These are phyloP conservation scores for Leptopilina myrica DNA, from an alignment of 2,888 invertebrate species.

Conservation along the genomic window DNA sequence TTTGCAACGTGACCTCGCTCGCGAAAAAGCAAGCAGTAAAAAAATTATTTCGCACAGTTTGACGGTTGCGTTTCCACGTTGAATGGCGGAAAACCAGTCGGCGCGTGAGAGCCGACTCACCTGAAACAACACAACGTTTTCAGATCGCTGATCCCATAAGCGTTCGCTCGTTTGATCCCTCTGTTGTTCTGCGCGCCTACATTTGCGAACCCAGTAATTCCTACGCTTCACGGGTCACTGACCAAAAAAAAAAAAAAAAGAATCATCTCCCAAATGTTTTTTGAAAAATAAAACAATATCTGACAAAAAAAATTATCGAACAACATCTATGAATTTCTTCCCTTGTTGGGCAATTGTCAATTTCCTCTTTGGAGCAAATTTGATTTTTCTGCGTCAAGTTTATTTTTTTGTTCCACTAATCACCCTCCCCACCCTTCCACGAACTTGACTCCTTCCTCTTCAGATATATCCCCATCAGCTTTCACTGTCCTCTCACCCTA, in stretches of 20 bases:
- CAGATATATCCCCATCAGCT: slow-evolving; percentile 50
- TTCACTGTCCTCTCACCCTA: slow-evolving; percentile 55
- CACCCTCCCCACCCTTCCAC: slow-evolving; percentile 64
- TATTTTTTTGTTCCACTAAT: slow-evolving; percentile 72
- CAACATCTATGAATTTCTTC: slow-evolving; percentile 50
- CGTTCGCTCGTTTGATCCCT: slow-evolving; percentile 73
- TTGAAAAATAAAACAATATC: no score
- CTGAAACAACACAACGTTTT: slow-evolving; percentile 76
- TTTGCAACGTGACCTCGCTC: slow-evolving; percentile 44
- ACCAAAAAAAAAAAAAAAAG: no score
- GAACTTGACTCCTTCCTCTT: slow-evolving; percentile 67
- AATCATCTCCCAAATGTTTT: slow-evolving; percentile 40
- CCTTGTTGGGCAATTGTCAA: slow-evolving; percentile 70
- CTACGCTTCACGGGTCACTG: slow-evolving; percentile 57
- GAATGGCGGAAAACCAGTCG: slow-evolving; percentile 60
- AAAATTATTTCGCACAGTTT: slow-evolving; percentile 62
- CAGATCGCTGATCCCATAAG: slow-evolving; percentile 76
- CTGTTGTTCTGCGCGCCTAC: slow-evolving; percentile 71
- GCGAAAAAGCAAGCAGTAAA: slow-evolving; percentile 53
- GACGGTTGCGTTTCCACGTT: slow-evolving; percentile 55
- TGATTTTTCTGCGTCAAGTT: slow-evolving; percentile 70
- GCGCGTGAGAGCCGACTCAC: slow-evolving; percentile 73
- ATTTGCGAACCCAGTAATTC: slow-evolving; percentile 65
- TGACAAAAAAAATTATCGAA: no score
- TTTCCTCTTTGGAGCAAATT: slow-evolving; percentile 76